A percentile compares a stretch with the other conserved stretches of the same genome.
Conservation (phyloP, 2,797 vertebrate species). For the Prionace glauca region DNA sequence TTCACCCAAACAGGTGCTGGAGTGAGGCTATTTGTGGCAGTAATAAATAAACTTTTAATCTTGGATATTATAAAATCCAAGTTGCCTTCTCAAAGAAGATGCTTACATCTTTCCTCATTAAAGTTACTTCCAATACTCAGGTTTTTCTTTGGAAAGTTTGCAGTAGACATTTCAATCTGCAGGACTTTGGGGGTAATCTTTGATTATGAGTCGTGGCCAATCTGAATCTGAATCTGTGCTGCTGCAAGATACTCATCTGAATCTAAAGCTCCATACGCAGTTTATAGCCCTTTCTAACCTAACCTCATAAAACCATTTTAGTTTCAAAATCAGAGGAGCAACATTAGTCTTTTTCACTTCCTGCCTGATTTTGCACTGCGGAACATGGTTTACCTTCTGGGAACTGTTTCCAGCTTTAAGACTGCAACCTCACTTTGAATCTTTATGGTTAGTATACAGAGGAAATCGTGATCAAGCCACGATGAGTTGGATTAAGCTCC, state of each 20-base stretch:
- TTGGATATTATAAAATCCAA: background rate
- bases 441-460: background rate
- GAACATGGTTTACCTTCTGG: background rate
- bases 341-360: background rate
- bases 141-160: background rate
- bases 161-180: background rate
- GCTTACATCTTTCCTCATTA: background rate
- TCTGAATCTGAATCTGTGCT: background rate
- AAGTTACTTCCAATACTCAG: background rate
- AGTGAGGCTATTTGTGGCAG: too few relatives aligned
- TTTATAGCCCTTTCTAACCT: background rate
- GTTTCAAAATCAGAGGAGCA: background rate
- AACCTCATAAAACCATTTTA: background rate
- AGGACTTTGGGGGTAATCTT: background rate
- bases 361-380: background rate
- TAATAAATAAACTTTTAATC: too few relatives aligned
- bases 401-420: background rate
- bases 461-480: background rate
- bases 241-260: too few relatives aligned
- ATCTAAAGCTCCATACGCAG: background rate
- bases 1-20: too few relatives aligned
- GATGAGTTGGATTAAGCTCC: background rate
- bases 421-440: background rate
- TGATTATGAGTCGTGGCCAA: background rate
- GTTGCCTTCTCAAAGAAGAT: background rate